phyloP scores from a whole-genome alignment of 2,888 invertebrate species.

The Melipona beecheii region DNA sequence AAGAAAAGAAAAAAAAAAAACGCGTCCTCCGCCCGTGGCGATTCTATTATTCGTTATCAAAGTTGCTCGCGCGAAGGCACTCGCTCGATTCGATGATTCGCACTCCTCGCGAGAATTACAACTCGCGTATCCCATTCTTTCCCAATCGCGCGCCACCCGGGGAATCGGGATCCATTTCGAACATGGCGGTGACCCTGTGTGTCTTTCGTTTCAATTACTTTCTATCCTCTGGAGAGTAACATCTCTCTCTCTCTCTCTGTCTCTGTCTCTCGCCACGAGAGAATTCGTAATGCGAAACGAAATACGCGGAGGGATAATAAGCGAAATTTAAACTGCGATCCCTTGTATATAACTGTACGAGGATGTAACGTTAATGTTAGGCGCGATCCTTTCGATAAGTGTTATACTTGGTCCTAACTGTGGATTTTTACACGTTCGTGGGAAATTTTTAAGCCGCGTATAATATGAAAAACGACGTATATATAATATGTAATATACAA shows the following conservation, averaged over 20 bases:
- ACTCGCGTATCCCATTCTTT: background rate
- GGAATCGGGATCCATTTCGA: slow-evolving; percentile 18
- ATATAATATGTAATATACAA: no score
- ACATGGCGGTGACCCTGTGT: background rate
- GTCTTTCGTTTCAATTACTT: slow-evolving; percentile 6
- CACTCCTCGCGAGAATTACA: slow-evolving; percentile 8
- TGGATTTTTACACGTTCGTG: no score
- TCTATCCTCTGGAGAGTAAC: background rate
- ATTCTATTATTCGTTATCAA: slow-evolving; percentile 59
- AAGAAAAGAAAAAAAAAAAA: background rate
- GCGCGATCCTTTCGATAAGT: background rate
- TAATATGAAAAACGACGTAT: no score
- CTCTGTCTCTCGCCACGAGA: no score
- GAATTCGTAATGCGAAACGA: background rate
- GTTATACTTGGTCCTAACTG: background rate
- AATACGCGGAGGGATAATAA: background rate
- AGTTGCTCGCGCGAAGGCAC: background rate
- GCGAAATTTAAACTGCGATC: background rate
- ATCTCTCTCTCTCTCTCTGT: background rate
- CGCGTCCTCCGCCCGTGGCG: slow-evolving; percentile 20
- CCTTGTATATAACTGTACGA: no score
- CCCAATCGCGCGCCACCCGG: background rate
- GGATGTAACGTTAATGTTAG: background rate
- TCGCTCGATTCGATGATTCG: slow-evolving; percentile 16
- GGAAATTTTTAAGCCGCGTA: no score